Base-by-base conservation (phyloP, 2,113 vertebrate species). In the Callopanchax toddi region DNA sequence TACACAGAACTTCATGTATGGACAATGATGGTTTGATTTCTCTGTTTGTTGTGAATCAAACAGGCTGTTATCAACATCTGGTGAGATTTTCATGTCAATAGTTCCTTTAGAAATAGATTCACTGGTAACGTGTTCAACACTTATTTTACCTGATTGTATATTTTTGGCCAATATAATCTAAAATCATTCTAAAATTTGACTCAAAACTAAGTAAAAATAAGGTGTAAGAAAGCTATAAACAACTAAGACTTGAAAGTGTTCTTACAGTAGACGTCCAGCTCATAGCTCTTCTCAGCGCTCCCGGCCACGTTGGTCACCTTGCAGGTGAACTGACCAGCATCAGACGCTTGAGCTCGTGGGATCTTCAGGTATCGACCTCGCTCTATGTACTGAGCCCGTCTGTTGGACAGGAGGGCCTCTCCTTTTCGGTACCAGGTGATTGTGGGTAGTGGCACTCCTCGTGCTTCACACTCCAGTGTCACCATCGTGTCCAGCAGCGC, bases 311-410 rank as follows among this genome's bases (percentile, higher is more conserved):
- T 99, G 76, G 85, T 90, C 55, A 80, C 95, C 0, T 65, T 94
- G 76, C 97, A 99, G 0, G 56, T 91, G 64, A 96, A 99, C 29
- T 21, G 87, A 1, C 92, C 96, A 0, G 93, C 93, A 58, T 98
- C 95, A 0, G 95, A 91, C 1, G 92, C 91, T 63, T 95, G 94
- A 0, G 88, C 94, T 4, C 48, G 91, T 1, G 91, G 89, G 64
- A 99, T 95, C 79, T 94, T 96, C 71, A 99, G 94, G 78, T 93
- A 92, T 26, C 93, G 95, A 3, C 96, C 97, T 37, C 92, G 92
- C 23, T 99, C 95, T 9, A 92, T 58, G 0, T 97, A 97, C 69
- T 93, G 86, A 42, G 89, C 85, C 48, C 95, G 94, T 1, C 94
- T 82, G 62, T 82, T 91, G 42, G 95, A 94, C 43, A 91, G 65